Evolutionary conservation across 2,797 vertebrate species (phyloP), one percentile per base, ranked within the genome.

Genomic region (Myripristis murdjan): DNA sequence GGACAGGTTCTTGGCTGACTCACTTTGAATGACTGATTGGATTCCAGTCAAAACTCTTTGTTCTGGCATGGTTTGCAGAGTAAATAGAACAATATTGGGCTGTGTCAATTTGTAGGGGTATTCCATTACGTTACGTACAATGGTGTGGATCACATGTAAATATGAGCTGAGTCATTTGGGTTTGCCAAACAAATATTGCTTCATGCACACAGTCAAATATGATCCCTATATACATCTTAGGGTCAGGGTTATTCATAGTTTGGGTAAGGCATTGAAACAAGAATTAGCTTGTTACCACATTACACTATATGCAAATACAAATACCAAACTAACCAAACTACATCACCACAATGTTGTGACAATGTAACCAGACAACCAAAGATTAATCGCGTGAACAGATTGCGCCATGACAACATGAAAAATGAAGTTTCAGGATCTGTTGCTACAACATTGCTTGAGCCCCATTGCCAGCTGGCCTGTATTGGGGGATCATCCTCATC

Each of bases 1-100:
- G 23, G 89, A 92, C 83, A 81, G 80, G 65, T 90, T 91, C 83
- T 91, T 91, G 90, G 87, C 88, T 83, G 37, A 1, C 66, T 37
- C 48, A 4, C 72, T 79, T 70, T 84, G 71, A 90, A 88, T 88
- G 91, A 93, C 89, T 91, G 86, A 91, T 91, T 92, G 84, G 81
- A 90, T 85, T 89, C 73, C 60, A 83, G 87, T 91, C 84, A 90
- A 82, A 85, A 77, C 67, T 75, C 49, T 79, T 85, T 49, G 55
- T 54, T 83, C 76, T 91, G 82, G 84, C 82, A 77, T 6, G 49
- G 79, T 81, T 67, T 56, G 56, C 73, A 90, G 83, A 53, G 81
- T 65, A 84, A 88, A 87, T 69, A 84, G 73, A 89, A 87, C 84
- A 87, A 86, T 89, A 84, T 84, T 77, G 83, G 73, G 79, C 71